Conservation (phyloP, 2,113 vertebrate species). For the Gnathonemus longibarbis region DNA sequence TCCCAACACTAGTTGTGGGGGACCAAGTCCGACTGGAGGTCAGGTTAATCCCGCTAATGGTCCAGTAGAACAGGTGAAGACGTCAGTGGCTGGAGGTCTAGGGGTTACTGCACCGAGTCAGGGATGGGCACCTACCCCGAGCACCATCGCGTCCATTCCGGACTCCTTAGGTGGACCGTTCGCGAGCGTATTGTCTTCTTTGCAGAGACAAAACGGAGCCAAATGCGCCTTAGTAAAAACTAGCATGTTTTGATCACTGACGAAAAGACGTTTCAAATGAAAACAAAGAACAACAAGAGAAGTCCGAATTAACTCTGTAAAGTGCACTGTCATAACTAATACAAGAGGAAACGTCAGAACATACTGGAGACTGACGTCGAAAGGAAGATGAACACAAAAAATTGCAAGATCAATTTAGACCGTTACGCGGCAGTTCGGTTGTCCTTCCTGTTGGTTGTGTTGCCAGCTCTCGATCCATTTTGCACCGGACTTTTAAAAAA, state of each 20-base stretch:
- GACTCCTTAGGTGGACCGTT: constrained; percentile 93
- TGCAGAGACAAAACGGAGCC: constrained; percentile 94
- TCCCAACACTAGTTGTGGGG: constrained; percentile 75
- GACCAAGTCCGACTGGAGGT: constrained; percentile 72
- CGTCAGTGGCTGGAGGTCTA: constrained; percentile 64
- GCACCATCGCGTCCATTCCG: constrained; percentile 85
- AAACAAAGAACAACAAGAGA: background rate
- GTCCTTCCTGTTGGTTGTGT: background rate
- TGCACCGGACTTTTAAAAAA: background rate
- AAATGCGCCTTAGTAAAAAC: constrained; percentile 90
- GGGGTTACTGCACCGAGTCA: constrained; percentile 70
- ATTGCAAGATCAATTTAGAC: background rate
- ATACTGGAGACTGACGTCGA: background rate
- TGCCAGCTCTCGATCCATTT: background rate
- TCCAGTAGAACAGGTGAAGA: constrained; percentile 66
- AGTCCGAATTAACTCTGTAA: constrained; percentile 21
- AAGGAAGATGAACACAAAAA: background rate
- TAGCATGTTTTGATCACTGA: constrained; percentile 81
- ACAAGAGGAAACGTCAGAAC: constrained; percentile 27
- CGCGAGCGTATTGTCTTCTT: constrained; percentile 88
- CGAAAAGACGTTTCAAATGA: background rate
- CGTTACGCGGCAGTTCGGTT: background rate
- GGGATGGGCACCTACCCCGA: constrained; percentile 81
- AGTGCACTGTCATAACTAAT: constrained; percentile 45
- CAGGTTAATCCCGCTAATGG: constrained; percentile 62